Evolutionary conservation across 2,888 invertebrate genomes (phyloP), one percentile per base, ranked within the genome.

Genomic region (Cheilosia pagana): DNA sequence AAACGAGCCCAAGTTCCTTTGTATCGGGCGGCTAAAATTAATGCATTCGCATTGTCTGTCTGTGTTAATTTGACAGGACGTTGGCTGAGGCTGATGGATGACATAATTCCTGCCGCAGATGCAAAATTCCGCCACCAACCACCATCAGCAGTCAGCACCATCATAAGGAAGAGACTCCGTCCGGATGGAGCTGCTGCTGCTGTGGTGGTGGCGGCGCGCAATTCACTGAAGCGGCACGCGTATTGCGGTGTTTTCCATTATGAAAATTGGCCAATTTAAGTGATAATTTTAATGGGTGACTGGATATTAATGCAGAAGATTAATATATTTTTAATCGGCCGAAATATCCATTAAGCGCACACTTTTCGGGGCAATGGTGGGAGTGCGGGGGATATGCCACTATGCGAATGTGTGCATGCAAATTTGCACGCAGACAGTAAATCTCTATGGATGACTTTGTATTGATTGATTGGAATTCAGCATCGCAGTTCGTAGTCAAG

Each of bases 211-310:
- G 10, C 19, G 45, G 16, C n/a, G 16, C 62, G 39, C 35, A 41
- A 72, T 60, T 31, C 77, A 41, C n/a, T 71, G 67, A 55, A 68
- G 67, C 82, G 31, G 48, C 72, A 82, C 82, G 74, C 83, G 79
- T 68, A 79, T 59, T 83, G 83, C 83, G 78, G 83, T 59, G 60
- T 74, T 74, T 78, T 83, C 83, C 83, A 83, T 83, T 79, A 83
- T 74, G 74, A 19, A 78, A 79, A 83, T 83, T 83, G 83, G 78
- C 74, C 78, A 83, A 83, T 83, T 74, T 79, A 74, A 83, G 74
- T 83, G 78, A 78, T 83, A 83, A 83, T 78, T 83, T 83, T 79
- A 83, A 83, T 83, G 83, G 83, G 65, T 63, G 79, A 79, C 83
- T 79, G 83, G 74, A 78, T 74, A 68, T 83, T 68, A 79, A 83